Evolutionary conservation across 2,888 invertebrate species (phyloP).

Genomic region (Erynnis tages): DNA sequence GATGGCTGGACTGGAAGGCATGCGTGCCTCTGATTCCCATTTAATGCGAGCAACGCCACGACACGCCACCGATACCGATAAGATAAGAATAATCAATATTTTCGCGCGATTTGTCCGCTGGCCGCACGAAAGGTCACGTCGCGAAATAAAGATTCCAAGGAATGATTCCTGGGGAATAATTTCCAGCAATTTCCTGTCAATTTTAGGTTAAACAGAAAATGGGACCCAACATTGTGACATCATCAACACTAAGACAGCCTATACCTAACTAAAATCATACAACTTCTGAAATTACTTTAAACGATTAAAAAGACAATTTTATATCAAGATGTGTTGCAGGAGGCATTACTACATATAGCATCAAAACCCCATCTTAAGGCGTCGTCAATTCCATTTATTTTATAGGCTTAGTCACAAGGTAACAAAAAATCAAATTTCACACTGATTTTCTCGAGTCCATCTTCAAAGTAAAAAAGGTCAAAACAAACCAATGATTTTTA

Average conservation of each 20-base stretch:
- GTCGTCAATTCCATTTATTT: neutral
- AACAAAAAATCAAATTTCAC: constrained; percentile 23
- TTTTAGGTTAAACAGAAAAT: neutral
- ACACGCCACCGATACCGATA: constrained; percentile 59
- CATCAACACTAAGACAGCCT: no score
- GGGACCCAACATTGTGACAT: no score
- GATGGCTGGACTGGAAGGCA: constrained; percentile 26
- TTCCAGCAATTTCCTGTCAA: neutral
- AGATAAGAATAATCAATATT: constrained; percentile 58
- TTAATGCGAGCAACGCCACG: constrained; percentile 56
- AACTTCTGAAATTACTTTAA: no score
- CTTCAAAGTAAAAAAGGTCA: neutral
- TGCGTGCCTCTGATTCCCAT: constrained; percentile 60
- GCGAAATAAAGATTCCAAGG: constrained; percentile 29
- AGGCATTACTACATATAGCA: no score
- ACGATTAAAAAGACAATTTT: no score
- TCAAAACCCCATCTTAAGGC: neutral
- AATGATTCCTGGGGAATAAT: neutral
- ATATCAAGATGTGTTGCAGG: no score
- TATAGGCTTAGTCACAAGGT: neutral
- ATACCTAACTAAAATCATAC: no score
- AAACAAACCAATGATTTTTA: constrained; percentile 13
- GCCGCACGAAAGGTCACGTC: constrained; percentile 71
- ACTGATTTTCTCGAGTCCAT: constrained; percentile 11
- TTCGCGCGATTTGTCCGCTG: constrained; percentile 72